Evolutionary conservation across 35 echinoderm and acorn worm genomes (phyloP).

Genomic region (Patiria miniata): DNA sequence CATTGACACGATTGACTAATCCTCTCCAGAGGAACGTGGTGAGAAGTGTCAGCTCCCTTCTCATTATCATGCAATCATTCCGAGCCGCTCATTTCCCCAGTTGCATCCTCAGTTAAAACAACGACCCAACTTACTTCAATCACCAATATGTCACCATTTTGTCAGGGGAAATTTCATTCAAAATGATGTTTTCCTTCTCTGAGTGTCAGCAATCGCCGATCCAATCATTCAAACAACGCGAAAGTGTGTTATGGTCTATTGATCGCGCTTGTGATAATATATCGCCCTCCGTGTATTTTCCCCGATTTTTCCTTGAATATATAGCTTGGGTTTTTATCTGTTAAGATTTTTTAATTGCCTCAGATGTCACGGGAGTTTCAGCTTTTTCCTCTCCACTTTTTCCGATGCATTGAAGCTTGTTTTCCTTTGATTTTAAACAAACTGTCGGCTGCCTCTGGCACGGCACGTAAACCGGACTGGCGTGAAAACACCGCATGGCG

Average conservation of each 20-base stretch:
- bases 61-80: too few relatives aligned
- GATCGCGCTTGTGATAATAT: conserved; percentile 17
- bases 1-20: too few relatives aligned
- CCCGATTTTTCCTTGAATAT: neutral
- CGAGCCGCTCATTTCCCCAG: too few relatives aligned
- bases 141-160: too few relatives aligned
- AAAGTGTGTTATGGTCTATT: neutral
- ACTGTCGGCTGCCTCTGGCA: neutral
- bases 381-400: neutral
- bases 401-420: conserved; percentile 16
- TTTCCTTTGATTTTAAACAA: neutral
- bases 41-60: too few relatives aligned
- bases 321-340: too few relatives aligned
- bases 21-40: too few relatives aligned
- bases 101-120: too few relatives aligned
- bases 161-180: too few relatives aligned
- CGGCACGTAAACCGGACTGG: conserved; percentile 9
- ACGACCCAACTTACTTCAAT: too few relatives aligned
- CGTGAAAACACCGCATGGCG: neutral
- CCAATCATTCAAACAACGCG: neutral
- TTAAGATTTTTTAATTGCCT: conserved; percentile 1
- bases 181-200: neutral
- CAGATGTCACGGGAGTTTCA: neutral
- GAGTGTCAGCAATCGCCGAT: neutral
- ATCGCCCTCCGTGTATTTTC: neutral